Conservation (phyloP, 2,113 vertebrate species). For the Gracilinanus agilis region DNA sequence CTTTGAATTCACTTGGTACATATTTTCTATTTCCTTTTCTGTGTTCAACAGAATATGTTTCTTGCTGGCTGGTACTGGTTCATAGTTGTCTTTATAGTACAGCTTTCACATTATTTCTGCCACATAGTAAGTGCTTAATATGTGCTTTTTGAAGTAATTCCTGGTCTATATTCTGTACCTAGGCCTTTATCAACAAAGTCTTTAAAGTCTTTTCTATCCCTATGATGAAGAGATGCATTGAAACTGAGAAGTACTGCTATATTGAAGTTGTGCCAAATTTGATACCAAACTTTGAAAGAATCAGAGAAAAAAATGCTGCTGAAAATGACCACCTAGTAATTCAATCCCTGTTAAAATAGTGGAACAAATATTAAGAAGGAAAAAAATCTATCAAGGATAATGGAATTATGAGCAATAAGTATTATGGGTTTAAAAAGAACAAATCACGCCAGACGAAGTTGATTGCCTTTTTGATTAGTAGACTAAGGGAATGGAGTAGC, state of each 20-base stretch:
- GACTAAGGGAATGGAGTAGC: conserved; percentile 79
- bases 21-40: background rate
- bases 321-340: conserved; percentile 70
- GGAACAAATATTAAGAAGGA: conserved; percentile 80
- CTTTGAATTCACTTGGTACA: background rate
- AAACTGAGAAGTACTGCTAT: conserved; percentile 36
- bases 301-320: conserved; percentile 41
- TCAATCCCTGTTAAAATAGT: conserved; percentile 78
- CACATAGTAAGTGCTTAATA: background rate
- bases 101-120: background rate
- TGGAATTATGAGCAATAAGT: conserved; percentile 83
- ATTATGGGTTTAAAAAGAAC: conserved; percentile 81
- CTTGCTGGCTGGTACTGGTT: background rate
- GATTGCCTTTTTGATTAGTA: conserved; percentile 84
- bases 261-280: conserved; percentile 62
- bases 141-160: background rate
- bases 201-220: background rate
- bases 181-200: background rate
- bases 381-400: conserved; percentile 77
- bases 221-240: background rate
- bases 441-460: conserved; percentile 82
- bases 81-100: background rate
- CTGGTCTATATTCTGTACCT: background rate
- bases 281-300: conserved; percentile 68
- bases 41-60: background rate